phyloP scores from a whole-genome alignment of 2,797 vertebrate species.

The Triplophysa bombifrons region DNA sequence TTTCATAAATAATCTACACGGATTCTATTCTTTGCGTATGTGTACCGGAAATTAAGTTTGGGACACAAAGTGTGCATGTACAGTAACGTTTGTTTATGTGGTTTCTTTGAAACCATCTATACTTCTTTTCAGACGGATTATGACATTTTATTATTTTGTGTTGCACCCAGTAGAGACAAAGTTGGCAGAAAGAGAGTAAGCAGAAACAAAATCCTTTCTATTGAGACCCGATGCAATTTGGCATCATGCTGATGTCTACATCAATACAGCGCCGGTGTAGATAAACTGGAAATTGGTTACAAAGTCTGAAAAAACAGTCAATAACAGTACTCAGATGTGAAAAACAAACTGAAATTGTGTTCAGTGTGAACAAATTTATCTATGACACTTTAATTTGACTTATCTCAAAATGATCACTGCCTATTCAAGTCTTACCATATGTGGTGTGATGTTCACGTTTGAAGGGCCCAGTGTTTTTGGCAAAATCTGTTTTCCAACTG shows the following conservation, averaged over 20 bases:
- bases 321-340: neutral
- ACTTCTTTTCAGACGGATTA: too few relatives aligned
- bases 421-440: constrained; percentile 87
- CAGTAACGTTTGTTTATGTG: too few relatives aligned
- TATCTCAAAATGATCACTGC: neutral
- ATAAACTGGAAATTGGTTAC: neutral
- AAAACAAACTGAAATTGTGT: neutral
- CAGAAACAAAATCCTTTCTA: neutral
- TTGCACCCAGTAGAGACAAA: neutral
- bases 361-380: neutral
- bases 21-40: too few relatives aligned
- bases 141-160: neutral
- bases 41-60: too few relatives aligned
- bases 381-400: neutral
- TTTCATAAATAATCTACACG: too few relatives aligned
- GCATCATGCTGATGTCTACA: neutral
- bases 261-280: neutral
- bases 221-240: neutral
- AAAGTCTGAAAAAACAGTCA: neutral
- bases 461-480: constrained; percentile 99
- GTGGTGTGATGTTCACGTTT: constrained; percentile 95
- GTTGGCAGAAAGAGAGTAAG: neutral
- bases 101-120: too few relatives aligned
- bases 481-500: constrained; percentile 95
- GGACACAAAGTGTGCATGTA: too few relatives aligned